Percentiles rank a stretch among this genome's conserved stretches.
Evolutionary conservation across 2,888 invertebrate genomes (phyloP).

Genomic region (Agrochola macilenta): DNA sequence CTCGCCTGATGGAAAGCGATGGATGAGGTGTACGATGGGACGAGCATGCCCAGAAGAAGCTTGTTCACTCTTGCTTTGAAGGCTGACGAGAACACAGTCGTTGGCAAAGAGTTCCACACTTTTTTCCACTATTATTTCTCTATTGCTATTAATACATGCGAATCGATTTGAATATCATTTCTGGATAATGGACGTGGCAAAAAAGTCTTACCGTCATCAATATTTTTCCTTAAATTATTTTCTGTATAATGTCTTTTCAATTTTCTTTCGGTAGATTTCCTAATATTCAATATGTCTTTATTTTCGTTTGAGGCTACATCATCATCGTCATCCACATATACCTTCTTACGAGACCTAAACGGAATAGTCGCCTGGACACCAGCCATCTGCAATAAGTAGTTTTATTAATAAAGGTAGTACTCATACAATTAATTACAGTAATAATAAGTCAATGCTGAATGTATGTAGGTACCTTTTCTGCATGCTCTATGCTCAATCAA

Average conservation of each 20-base stretch:
- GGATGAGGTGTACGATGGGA: neutral
- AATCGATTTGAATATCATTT: neutral
- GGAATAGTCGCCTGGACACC: conserved; percentile 86
- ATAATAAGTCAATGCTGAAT: neutral
- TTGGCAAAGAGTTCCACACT: neutral
- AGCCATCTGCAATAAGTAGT: conserved; percentile 80
- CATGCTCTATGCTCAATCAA: neutral
- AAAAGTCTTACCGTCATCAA: conserved; percentile 70
- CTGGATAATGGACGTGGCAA: neutral
- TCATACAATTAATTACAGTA: neutral
- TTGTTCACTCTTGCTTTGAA: no score
- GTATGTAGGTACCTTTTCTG: conserved; percentile 32
- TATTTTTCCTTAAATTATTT: conserved; percentile 59
- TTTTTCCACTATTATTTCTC: neutral
- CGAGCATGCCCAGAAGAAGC: neutral
- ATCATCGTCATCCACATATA: conserved; percentile 69
- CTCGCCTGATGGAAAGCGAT: neutral
- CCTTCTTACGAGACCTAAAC: conserved; percentile 88
- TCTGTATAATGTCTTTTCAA: conserved; percentile 69
- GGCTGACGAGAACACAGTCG: no score
- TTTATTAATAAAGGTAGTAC: neutral
- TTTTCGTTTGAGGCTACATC: conserved; percentile 77
- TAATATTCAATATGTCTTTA: conserved; percentile 74
- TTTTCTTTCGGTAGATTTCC: conserved; percentile 60
- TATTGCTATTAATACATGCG: neutral